Conservation (phyloP, 2,888 invertebrate species). For the Allacma fusca region DNA sequence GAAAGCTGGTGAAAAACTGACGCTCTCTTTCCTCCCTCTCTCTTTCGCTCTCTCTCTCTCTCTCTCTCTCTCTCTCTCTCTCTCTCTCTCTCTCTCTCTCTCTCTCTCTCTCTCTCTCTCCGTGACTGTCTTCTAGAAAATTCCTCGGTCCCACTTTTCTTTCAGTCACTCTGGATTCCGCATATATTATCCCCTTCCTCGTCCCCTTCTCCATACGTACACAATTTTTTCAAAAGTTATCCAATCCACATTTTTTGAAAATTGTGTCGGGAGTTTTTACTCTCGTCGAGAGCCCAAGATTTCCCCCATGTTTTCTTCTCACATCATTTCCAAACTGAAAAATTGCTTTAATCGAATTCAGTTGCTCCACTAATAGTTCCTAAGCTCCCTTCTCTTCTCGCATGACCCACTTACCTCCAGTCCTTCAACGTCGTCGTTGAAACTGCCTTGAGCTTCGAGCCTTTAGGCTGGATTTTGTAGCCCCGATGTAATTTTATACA, state of each 20-base stretch:
- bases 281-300: background rate
- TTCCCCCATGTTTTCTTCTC: background rate
- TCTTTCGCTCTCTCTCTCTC: too few relatives aligned
- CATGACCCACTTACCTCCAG: conserved; percentile 37
- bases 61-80: background rate
- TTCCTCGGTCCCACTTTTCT: background rate
- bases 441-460: too few relatives aligned
- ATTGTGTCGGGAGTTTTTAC: background rate
- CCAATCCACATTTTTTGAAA: background rate
- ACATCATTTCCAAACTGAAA: background rate
- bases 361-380: background rate
- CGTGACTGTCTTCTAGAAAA: background rate
- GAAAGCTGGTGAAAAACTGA: conserved; percentile 20
- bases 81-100: background rate
- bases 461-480: too few relatives aligned
- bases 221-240: background rate
- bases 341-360: background rate
- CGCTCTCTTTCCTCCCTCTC: background rate
- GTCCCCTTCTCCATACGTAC: background rate
- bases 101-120: too few relatives aligned
- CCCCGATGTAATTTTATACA: too few relatives aligned
- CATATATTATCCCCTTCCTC: background rate
- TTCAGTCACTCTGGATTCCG: conserved; percentile 21
- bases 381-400: background rate
- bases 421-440: background rate